Percentiles rank a stretch among this genome's conserved stretches.
phyloP scores from a whole-genome alignment of 2,888 invertebrate genomes.

The Lissonota sp. region DNA sequence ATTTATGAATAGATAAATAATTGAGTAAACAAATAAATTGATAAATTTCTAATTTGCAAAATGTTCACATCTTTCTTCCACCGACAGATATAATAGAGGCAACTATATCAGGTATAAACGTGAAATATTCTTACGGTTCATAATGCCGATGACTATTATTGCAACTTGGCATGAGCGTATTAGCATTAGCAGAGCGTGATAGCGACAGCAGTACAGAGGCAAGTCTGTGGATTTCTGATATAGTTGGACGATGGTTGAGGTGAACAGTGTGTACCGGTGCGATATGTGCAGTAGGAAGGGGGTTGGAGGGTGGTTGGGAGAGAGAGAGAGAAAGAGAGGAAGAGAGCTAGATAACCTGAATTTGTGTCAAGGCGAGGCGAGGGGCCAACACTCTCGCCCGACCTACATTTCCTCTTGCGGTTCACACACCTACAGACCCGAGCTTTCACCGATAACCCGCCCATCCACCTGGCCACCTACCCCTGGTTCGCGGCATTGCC shows the following conservation, averaged over 20 bases:
- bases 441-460: slow-evolving; percentile 55
- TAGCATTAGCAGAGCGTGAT: slow-evolving; percentile 1
- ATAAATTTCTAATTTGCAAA: background rate
- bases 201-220: slow-evolving; percentile 29
- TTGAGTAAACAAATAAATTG: background rate
- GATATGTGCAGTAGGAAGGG: slow-evolving; percentile 1
- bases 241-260: slow-evolving; percentile 19
- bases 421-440: slow-evolving; percentile 69
- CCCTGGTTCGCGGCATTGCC: slow-evolving; percentile 53
- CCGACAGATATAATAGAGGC: too few relatives aligned
- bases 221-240: slow-evolving; percentile 46
- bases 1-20: slow-evolving; percentile 26
- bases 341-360: slow-evolving; percentile 76
- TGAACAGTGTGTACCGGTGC: slow-evolving; percentile 33
- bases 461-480: slow-evolving; percentile 64
- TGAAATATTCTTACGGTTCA: background rate
- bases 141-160: slow-evolving; percentile 15
- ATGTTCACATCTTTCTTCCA: too few relatives aligned
- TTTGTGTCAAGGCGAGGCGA: slow-evolving; percentile 79
- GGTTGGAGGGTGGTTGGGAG: slow-evolving; percentile 20
- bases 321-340: slow-evolving; percentile 56
- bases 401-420: slow-evolving; percentile 76
- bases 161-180: slow-evolving; percentile 31
- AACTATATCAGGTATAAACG: background rate
- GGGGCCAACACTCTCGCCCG: slow-evolving; percentile 80